Evolutionary conservation across 1,140 invertebrate species (phyloP), one percentile per base, ranked within the genome.

Genomic region (Panagrolaimus sp.): DNA sequence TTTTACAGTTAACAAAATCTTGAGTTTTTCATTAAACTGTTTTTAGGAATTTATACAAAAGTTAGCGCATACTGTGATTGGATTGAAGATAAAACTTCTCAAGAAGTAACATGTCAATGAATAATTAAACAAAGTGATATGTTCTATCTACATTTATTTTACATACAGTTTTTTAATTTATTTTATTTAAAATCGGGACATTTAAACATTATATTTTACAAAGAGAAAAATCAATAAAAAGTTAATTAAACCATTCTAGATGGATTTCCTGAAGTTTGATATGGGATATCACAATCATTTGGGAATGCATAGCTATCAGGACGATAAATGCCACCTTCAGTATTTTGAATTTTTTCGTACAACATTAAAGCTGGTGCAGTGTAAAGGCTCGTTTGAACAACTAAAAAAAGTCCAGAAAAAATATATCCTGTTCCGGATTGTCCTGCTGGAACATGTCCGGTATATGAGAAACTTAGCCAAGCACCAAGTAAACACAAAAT

Each of bases 261-360:
- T 8, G 51, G 51, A 38, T 38, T 38, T 57, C 2, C 47, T 4
- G 47, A 5, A 5, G 51, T 57, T 57, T 57, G 51, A 57, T 57
- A 57, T 11, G 51, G 8, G 9, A 57, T 25, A 57, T 57, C 27
- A 11, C 11, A 9, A 57, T 57, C 51, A 57, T 57, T 57, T 38
- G 31, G 31, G 31, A 38, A 38, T 20, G 51, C 1, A 27, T 57
- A 57, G 20, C 27, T 25, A 27, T 57, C 27, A 11, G 27, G 9
- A 20, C 51, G 27, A 25, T 57, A 27, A 27, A 25, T 57, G 11
- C 51, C 51, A 27, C 20, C 20, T 13, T 57, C 51, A 27, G 51
- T 57, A 25, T 57, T 27, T 25, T 27, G 51, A 20, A 57, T 27
- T 16, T 57, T 57, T 57, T 57, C 20, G n/a, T 57, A 57, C n/a